Conservation (phyloP, 2,888 invertebrate species). For the Pandemis heparana region DNA sequence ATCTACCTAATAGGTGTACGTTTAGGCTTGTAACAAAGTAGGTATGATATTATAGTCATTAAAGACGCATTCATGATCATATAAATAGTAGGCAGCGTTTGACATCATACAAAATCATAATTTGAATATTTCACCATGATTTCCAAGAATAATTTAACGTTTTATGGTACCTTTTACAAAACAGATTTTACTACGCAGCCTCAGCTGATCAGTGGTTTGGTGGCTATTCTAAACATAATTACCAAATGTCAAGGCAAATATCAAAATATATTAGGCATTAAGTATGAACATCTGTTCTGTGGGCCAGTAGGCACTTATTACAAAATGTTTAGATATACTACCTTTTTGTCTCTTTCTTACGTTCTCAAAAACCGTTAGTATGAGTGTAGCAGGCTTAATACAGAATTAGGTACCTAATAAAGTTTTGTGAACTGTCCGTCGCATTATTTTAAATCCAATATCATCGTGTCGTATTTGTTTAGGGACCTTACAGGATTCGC, state of each 20-base stretch:
- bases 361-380: neutral
- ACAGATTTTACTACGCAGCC: constrained; percentile 10
- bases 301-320: neutral
- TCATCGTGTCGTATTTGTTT: too few relatives aligned
- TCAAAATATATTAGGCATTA: constrained; percentile 2
- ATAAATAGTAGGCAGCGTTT: neutral
- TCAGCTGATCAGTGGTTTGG: constrained; percentile 26
- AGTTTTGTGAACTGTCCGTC: neutral
- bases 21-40: neutral
- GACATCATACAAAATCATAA: neutral
- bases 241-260: constrained; percentile 36
- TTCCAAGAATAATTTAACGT: constrained; percentile 12
- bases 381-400: neutral
- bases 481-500: too few relatives aligned
- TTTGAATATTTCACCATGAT: constrained; percentile 11
- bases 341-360: neutral
- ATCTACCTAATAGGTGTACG: neutral
- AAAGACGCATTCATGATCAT: neutral
- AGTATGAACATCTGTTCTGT: constrained; percentile 6
- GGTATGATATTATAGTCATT: neutral
- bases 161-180: constrained; percentile 1
- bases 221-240: constrained; percentile 11
- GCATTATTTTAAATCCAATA: neutral
- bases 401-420: neutral
- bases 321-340: constrained; percentile 1